phyloP scores from a whole-genome alignment of 37 sponge, comb jelly and placozoan species.

The Geodia barretti region DNA sequence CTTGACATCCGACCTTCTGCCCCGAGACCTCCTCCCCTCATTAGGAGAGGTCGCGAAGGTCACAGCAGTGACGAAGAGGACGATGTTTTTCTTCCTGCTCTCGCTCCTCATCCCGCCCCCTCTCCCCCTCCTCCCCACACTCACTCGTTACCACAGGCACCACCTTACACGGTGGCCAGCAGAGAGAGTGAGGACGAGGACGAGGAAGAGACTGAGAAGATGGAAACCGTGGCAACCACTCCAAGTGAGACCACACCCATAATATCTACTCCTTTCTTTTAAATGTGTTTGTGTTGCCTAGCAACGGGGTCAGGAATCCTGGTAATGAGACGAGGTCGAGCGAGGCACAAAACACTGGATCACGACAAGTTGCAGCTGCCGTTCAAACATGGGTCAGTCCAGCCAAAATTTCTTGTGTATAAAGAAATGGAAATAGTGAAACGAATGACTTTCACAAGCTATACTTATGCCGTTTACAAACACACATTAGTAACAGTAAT shows the following conservation, averaged over 20 bases:
- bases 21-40: not conserved
- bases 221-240: not conserved
- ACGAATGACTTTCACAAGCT: no score
- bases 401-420: no score
- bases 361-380: conserved; percentile 47
- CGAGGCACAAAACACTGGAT: conserved; percentile 34
- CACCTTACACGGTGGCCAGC: not conserved
- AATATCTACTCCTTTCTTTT: no score
- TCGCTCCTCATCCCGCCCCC: conserved; percentile 5
- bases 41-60: conserved; percentile 1
- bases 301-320: not conserved
- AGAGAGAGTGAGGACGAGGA: not conserved
- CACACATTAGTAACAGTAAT: no score
- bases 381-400: conserved; percentile 54
- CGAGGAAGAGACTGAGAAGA: not conserved
- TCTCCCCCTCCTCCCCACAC: conserved; percentile 17
- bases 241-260: not conserved
- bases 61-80: conserved; percentile 42
- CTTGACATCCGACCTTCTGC: not conserved
- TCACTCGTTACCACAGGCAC: conserved; percentile 5
- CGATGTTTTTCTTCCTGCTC: conserved; percentile 32
- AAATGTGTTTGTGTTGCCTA: not conserved
- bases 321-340: conserved; percentile 38
- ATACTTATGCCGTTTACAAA: no score
- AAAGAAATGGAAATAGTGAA: no score